A percentile compares a stretch with the other conserved stretches of the same genome.
phyloP scores from a whole-genome alignment of 2,113 vertebrate species.

The Ardeotis arabs region DNA sequence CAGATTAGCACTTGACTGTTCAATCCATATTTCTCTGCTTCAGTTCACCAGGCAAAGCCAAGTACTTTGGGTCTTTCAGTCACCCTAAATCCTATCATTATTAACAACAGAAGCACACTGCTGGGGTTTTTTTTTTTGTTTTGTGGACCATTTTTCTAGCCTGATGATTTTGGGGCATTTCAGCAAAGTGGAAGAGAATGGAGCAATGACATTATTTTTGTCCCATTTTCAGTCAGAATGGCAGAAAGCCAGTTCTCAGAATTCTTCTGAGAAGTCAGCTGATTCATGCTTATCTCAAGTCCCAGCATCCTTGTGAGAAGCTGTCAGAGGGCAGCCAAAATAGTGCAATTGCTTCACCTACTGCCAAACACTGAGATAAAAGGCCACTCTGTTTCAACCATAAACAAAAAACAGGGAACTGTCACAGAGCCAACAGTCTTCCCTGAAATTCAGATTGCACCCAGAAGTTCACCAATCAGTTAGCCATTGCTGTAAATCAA shows the following conservation, averaged over 20 bases:
- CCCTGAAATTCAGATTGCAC: neutral
- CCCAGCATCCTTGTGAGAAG: conserved; percentile 10
- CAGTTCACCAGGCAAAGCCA: neutral
- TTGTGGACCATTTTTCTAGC: neutral
- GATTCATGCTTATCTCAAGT: conserved; percentile 1
- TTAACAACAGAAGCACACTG: neutral
- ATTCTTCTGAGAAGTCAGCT: conserved; percentile 20
- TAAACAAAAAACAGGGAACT: neutral
- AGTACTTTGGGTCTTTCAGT: neutral
- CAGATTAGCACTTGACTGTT: neutral
- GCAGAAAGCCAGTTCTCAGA: conserved; percentile 15
- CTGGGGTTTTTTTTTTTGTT: neutral
- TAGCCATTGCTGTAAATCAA: neutral
- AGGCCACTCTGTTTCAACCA: neutral
- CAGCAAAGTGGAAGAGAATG: neutral
- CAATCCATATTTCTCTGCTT: neutral
- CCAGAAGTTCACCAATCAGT: neutral
- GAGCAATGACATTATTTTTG: neutral
- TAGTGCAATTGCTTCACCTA: neutral
- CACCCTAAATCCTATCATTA: neutral
- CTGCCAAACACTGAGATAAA: neutral
- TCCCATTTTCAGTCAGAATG: conserved; percentile 5
- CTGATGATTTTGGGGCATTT: neutral
- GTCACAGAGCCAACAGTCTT: neutral
- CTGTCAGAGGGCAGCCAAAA: conserved; percentile 45